Percentiles rank a stretch among this genome's conserved stretches.
These are phyloP conservation scores for Holacanthella duospinosa DNA, from an alignment of 2,888 invertebrate genomes.

Conservation along the genomic window DNA sequence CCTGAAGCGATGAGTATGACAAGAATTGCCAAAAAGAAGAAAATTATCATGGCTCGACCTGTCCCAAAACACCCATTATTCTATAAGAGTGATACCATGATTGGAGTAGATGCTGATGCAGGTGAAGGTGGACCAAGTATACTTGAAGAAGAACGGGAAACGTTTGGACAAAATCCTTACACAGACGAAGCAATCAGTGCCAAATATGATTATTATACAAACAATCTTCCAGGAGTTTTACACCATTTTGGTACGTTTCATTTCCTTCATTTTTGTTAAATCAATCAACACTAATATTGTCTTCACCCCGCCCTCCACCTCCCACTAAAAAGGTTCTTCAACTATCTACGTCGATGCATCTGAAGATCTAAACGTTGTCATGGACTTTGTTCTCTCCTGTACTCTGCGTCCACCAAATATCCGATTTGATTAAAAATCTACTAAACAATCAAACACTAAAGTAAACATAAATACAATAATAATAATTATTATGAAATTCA, in stretches of 20 bases:
- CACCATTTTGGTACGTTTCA: constrained; percentile 18
- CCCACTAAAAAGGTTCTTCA: constrained; percentile 18
- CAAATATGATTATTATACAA: constrained; percentile 17
- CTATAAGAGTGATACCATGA: background rate
- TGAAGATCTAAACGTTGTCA: constrained; percentile 15
- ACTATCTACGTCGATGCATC: constrained; percentile 31
- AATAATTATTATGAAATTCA: no score
- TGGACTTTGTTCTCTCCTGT: constrained; percentile 24
- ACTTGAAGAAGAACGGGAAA: constrained; percentile 11
- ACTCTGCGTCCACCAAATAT: constrained; percentile 25
- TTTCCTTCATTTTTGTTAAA: background rate
- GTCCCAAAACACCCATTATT: constrained; percentile 7
- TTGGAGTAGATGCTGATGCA: constrained; percentile 5
- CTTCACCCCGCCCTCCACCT: background rate
- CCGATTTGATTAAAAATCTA: constrained; percentile 15
- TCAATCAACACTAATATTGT: background rate
- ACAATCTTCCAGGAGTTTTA: constrained; percentile 19
- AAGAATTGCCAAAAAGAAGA: constrained; percentile 16
- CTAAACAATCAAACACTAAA: no score
- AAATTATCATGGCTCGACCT: constrained; percentile 15
- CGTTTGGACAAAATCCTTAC: constrained; percentile 21
- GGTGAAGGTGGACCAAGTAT: background rate
- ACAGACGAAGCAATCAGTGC: constrained; percentile 17
- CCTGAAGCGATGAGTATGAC: constrained; percentile 15
- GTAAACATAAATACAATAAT: no score